A percentile compares a stretch with the other conserved stretches of the same genome.
Conservation (phyloP, 2,797 vertebrate species). For the Sandelia bainsii region DNA sequence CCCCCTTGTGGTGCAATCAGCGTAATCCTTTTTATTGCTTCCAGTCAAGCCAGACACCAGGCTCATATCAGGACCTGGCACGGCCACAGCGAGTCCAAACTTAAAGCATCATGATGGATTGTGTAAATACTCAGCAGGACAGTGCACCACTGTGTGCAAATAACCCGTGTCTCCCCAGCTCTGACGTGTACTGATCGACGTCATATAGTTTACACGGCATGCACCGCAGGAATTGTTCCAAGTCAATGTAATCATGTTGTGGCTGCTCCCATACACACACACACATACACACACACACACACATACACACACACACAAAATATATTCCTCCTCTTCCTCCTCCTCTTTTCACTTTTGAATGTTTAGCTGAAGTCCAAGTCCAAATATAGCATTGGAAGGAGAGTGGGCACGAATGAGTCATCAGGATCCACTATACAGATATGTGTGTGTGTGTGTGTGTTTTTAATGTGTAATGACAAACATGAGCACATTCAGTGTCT, state of each 20-base stretch:
- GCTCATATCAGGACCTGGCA: conserved; percentile 5
- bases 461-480: conserved; percentile 9
- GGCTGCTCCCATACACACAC: background rate
- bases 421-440: conserved; percentile 59
- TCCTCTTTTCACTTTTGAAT: conserved; percentile 52
- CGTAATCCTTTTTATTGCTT: conserved; percentile 34
- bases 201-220: conserved; percentile 26
- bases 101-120: background rate
- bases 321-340: conserved; percentile 14
- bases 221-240: conserved; percentile 38
- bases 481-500: background rate
- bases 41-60: conserved; percentile 25
- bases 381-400: conserved; percentile 78
- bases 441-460: conserved; percentile 16
- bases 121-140: conserved; percentile 23
- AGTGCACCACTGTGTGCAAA: conserved; percentile 11
- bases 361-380: conserved; percentile 69
- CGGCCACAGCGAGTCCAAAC: background rate
- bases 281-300: background rate
- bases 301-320: background rate
- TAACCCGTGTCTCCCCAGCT: conserved; percentile 35
- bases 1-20: conserved; percentile 20
- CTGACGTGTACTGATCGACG: conserved; percentile 39
- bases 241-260: conserved; percentile 38
- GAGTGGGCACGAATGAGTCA: conserved; percentile 74